Conservation (phyloP, 2,113 vertebrate species). For the Oxyura jamaicensis region DNA sequence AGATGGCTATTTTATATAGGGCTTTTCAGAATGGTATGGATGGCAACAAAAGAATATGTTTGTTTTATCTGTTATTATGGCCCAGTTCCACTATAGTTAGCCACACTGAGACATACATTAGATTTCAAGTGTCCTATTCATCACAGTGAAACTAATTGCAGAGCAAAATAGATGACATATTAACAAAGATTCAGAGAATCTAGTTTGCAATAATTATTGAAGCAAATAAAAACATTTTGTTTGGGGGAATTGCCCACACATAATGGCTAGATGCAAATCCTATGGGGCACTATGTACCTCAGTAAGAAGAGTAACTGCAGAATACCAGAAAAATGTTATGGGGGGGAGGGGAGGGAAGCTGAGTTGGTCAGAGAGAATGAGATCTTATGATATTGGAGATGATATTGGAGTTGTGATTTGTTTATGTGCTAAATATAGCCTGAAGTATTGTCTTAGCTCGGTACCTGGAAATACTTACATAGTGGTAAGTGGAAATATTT, state of each 20-base stretch:
- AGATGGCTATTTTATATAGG: slow-evolving; percentile 36
- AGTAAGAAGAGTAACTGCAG: background rate
- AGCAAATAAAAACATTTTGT: slow-evolving; percentile 9
- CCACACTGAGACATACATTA: slow-evolving; percentile 36
- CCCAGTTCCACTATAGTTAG: slow-evolving; percentile 9
- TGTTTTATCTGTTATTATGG: slow-evolving; percentile 22
- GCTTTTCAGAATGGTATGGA: slow-evolving; percentile 27
- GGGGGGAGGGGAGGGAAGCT: background rate
- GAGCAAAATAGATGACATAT: slow-evolving; percentile 12
- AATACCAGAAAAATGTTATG: background rate
- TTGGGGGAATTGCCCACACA: background rate
- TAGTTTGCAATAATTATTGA: background rate
- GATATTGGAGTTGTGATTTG: background rate
- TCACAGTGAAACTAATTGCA: slow-evolving; percentile 6
- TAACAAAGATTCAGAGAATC: slow-evolving; percentile 5
- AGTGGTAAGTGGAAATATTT: background rate
- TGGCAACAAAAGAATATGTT: slow-evolving; percentile 43
- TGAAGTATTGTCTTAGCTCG: background rate
- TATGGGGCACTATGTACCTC: background rate
- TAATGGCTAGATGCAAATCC: background rate
- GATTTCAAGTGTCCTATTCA: slow-evolving; percentile 42
- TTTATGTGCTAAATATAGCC: background rate
- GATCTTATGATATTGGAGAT: background rate
- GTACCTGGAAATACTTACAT: background rate
- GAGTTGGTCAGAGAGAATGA: background rate